Conservation (phyloP, 64 coral and sea anemone genomes). For the Montipora cactus region DNA sequence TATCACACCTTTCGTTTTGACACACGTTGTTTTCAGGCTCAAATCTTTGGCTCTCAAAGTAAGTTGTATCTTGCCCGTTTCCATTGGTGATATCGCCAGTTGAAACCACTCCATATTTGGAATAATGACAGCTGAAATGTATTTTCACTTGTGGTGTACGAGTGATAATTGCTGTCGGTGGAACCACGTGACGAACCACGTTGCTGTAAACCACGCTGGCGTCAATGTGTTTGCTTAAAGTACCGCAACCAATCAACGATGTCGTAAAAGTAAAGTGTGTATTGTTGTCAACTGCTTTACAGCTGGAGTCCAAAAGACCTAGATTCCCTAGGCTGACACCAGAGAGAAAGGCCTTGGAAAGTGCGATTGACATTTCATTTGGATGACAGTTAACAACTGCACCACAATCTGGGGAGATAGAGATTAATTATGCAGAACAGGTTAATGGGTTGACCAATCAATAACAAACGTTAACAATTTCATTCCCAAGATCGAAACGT, state of each 20-base stretch:
- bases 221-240: slow-evolving; percentile 31
- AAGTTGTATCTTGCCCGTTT: not conserved
- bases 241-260: slow-evolving; percentile 58
- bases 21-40: not conserved
- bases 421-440: not conserved
- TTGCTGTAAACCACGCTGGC: slow-evolving; percentile 60
- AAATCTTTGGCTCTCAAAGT: not conserved
- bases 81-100: slow-evolving; percentile 8
- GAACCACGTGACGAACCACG: slow-evolving; percentile 12
- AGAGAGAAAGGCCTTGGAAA: slow-evolving; percentile 32
- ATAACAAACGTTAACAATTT: no score
- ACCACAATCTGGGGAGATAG: not conserved
- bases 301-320: slow-evolving; percentile 35
- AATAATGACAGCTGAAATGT: slow-evolving; percentile 68
- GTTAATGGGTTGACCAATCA: no score
- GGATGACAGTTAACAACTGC: slow-evolving; percentile 35
- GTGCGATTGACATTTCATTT: slow-evolving; percentile 56
- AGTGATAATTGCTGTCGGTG: slow-evolving; percentile 7
- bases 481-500: no score
- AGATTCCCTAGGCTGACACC: slow-evolving; percentile 1
- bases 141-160: slow-evolving; percentile 41
- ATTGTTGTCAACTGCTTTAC: slow-evolving; percentile 38
- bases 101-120: slow-evolving; percentile 51
- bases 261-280: slow-evolving; percentile 55
- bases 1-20: slow-evolving; percentile 4